A percentile compares a stretch with the other conserved stretches of the same genome.
Evolutionary conservation across 2,888 invertebrate genomes (phyloP).

Genomic region (Alloplasta piceator): DNA sequence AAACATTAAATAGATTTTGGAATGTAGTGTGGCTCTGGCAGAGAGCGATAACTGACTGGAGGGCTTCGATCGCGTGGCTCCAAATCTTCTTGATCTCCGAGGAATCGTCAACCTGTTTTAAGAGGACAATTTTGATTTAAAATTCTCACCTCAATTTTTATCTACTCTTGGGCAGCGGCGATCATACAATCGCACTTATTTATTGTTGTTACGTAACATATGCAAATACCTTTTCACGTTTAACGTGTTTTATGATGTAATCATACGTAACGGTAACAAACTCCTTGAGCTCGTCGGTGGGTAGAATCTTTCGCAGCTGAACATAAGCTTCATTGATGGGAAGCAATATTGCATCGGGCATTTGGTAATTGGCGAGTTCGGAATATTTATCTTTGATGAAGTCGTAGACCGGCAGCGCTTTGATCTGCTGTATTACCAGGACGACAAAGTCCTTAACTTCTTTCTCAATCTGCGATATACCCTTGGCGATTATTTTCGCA

Average conservation of each 20-base stretch:
- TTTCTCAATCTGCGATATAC: slow-evolving; percentile 76
- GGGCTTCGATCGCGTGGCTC: slow-evolving; percentile 85
- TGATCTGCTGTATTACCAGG: slow-evolving; percentile 84
- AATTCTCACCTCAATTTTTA: not conserved
- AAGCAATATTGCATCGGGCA: slow-evolving; percentile 85
- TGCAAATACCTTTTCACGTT: slow-evolving; percentile 84
- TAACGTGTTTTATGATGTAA: slow-evolving; percentile 84
- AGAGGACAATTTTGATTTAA: not conserved
- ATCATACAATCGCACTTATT: too few relatives aligned
- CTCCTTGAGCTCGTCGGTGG: slow-evolving; percentile 87
- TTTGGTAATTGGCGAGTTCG: slow-evolving; percentile 82
- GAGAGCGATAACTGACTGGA: slow-evolving; percentile 85
- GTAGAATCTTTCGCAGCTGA: slow-evolving; percentile 86
- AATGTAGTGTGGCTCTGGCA: slow-evolving; percentile 82
- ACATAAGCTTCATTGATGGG: slow-evolving; percentile 85
- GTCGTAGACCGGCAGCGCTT: slow-evolving; percentile 85
- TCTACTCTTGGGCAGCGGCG: too few relatives aligned
- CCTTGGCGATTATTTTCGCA: slow-evolving; percentile 78
- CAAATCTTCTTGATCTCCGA: slow-evolving; percentile 87
- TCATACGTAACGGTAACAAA: slow-evolving; percentile 86
- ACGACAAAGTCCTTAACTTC: slow-evolving; percentile 82
- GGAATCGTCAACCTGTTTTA: slow-evolving; percentile 86
- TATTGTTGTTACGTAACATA: too few relatives aligned
- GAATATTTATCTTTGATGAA: slow-evolving; percentile 83
- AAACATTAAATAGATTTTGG: slow-evolving; percentile 78